Base-by-base conservation (phyloP, 2,888 invertebrate species). In the Aleiodes alternator region DNA sequence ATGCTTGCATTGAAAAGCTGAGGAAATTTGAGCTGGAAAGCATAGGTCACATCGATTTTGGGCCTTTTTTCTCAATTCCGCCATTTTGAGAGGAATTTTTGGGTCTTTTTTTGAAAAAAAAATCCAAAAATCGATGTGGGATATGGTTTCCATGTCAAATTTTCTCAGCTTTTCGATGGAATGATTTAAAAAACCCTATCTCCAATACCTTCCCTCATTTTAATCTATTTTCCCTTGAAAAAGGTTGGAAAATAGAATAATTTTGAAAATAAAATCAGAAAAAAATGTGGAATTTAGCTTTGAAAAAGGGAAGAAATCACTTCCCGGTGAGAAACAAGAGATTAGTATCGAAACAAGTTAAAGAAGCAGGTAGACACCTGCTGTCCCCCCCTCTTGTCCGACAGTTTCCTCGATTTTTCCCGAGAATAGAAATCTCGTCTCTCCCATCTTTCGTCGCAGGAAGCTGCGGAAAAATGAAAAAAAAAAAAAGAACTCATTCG, bases 351-450 rank as follows among this genome's bases (percentile, higher is more conserved):
- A 38, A 38, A 64, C 64, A 64, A 64, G 64, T 14, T 64, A 9
- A 34, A 64, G 43, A 4, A 14, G 48, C 64, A 64, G 64, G 64
- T 64, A 48, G 48, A 23, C 43, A 53, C 70, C 23, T 34, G 56
- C 55, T 55, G 56, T 16, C 4, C 31, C 23, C 23, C 23, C 23
- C 51, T 23, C 51, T 68, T n/a, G 29, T 31, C 31, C 51, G 68
- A 68, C 68, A 68, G 23, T 48, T 48, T 11, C 64, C 43, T 8
- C 16, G 43, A 43, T 43, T 43, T 64, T 64, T 68, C 48, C 68
- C 68, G 11, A 68, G 68, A 68, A 68, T 53, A 57, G 59, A 59
- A 71, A 71, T 31, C 71, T 71, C 50, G 71, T 71, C 56, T 51
- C 14, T 14, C 9, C 56, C 29, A 23, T 14, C 9, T 23, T 31